phyloP scores from a whole-genome alignment of 2,888 invertebrate genomes.

The Lymantria dispar region DNA sequence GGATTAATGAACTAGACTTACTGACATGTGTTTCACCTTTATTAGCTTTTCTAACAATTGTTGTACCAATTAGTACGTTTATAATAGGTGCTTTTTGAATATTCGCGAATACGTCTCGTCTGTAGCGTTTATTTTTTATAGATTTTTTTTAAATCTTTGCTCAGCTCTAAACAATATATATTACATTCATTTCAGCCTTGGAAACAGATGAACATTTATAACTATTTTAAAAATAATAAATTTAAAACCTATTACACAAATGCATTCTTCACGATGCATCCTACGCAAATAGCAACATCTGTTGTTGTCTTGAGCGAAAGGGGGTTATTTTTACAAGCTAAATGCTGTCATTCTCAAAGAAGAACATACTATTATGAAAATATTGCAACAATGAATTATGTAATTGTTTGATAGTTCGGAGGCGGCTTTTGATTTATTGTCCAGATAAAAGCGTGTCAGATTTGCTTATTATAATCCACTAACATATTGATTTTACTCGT shows the following conservation, averaged over 20 bases:
- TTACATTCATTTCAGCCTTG: background rate
- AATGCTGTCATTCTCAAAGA: constrained; percentile 13
- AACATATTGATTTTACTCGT: constrained; percentile 14
- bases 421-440: constrained; percentile 17
- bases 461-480: constrained; percentile 20
- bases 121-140: too few species aligned
- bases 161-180: too few species aligned
- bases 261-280: constrained; percentile 1
- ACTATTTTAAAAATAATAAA: background rate
- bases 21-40: background rate
- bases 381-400: constrained; percentile 25
- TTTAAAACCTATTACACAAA: background rate
- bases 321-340: background rate
- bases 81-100: background rate
- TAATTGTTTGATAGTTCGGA: constrained; percentile 9
- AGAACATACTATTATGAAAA: constrained; percentile 11
- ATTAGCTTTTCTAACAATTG: background rate
- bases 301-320: background rate
- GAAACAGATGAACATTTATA: background rate
- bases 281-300: constrained; percentile 1
- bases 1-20: background rate
- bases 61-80: background rate
- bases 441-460: constrained; percentile 25
- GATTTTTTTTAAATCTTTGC: too few species aligned
- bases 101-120: background rate